phyloP scores from a whole-genome alignment of 2,797 vertebrate species.

The Centroberyx gerrardi region DNA sequence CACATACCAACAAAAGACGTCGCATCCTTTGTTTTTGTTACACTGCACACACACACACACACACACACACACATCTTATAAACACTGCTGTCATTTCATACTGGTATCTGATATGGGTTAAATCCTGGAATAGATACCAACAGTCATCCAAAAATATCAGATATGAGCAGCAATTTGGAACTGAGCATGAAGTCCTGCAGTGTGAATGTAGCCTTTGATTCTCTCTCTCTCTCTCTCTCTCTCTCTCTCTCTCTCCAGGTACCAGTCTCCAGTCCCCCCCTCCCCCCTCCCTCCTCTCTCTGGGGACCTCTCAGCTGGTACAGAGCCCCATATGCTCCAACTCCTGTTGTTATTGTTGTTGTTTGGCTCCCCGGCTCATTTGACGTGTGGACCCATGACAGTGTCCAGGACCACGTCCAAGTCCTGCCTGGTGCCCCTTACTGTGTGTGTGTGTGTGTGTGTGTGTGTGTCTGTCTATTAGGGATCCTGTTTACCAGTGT shows the following conservation, averaged over 20 bases:
- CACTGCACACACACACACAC: no score
- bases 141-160: slow-evolving; percentile 34
- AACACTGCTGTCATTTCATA: slow-evolving; percentile 12
- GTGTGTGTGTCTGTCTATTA: slow-evolving; percentile 24
- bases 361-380: slow-evolving; percentile 81
- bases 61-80: slow-evolving; percentile 8
- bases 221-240: slow-evolving; percentile 48
- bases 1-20: slow-evolving; percentile 44
- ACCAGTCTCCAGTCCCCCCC: slow-evolving; percentile 31
- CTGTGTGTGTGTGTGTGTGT: slow-evolving; percentile 15
- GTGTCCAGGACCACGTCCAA: slow-evolving; percentile 83
- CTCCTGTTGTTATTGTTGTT: slow-evolving; percentile 86
- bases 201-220: slow-evolving; percentile 2
- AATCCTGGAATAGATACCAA: slow-evolving; percentile 9
- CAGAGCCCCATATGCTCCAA: slow-evolving; percentile 82
- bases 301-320: slow-evolving; percentile 80
- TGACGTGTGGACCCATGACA: slow-evolving; percentile 84
- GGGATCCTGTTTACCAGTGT: slow-evolving; percentile 7
- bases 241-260: slow-evolving; percentile 40
- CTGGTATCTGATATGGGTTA: slow-evolving; percentile 35
- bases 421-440: slow-evolving; percentile 60
- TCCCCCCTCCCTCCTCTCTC: slow-evolving; percentile 28
- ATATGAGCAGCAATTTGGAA: not conserved
- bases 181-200: not conserved
- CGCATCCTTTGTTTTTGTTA: slow-evolving; percentile 30